These are phyloP conservation scores for Cephonodes hylas DNA, from an alignment of 2,888 invertebrate species.

Conservation along the genomic window DNA sequence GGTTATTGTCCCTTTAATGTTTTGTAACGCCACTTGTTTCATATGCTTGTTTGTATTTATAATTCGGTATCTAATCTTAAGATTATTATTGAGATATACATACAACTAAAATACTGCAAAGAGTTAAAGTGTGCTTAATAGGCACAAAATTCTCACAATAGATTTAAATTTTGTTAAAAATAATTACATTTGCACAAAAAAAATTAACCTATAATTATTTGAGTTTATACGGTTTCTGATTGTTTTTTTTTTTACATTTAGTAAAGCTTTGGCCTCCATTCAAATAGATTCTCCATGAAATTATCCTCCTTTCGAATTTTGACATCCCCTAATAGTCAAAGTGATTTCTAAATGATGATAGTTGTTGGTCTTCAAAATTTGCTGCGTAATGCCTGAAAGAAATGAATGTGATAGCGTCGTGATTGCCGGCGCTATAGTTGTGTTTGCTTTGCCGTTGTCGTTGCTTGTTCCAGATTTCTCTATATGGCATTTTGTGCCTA, in stretches of 20 bases:
- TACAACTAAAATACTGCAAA: too few species aligned
- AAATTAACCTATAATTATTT: too few species aligned
- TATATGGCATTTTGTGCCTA: constrained; percentile 63
- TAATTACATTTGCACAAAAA: too few species aligned
- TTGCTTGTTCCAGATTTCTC: constrained; percentile 62
- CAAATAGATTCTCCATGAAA: background rate
- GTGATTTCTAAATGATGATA: background rate
- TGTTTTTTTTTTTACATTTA: too few species aligned
- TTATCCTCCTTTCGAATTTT: background rate
- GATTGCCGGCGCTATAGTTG: constrained; percentile 41
- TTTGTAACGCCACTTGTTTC: constrained; percentile 18
- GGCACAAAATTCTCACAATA: too few species aligned
- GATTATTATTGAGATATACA: background rate
- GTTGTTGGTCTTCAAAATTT: background rate
- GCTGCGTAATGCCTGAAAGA: constrained; percentile 39
- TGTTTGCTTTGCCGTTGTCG: constrained; percentile 63
- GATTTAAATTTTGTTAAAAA: too few species aligned
- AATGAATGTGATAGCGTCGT: constrained; percentile 38
- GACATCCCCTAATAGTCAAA: background rate
- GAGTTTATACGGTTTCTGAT: too few species aligned
- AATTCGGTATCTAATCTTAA: background rate
- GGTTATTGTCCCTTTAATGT: constrained; percentile 30
- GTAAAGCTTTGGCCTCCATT: background rate
- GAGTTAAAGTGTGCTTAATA: too few species aligned
- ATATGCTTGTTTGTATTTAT: background rate